Evolutionary conservation across 2,797 vertebrate species (phyloP).

Genomic region (Sebastes trivittatus): DNA sequence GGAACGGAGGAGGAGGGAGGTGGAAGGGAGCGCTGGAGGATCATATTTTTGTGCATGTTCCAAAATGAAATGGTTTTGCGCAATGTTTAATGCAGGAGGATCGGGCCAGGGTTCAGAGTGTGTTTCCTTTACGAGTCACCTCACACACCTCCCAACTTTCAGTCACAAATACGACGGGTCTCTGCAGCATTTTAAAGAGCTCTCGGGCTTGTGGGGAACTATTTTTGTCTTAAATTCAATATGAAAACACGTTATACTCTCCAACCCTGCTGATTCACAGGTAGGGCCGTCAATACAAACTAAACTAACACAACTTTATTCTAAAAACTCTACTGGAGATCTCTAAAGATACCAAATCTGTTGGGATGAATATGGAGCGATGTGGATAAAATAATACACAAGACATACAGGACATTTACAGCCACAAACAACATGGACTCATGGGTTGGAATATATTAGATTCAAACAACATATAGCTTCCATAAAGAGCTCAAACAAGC

Average conservation of each 20-base stretch:
- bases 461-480: background rate
- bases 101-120: slow-evolving; percentile 50
- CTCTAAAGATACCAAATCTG: background rate
- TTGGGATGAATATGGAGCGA: background rate
- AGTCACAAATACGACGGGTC: slow-evolving; percentile 14
- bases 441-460: background rate
- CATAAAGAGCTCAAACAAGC: background rate
- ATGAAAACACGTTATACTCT: slow-evolving; percentile 5
- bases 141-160: slow-evolving; percentile 54
- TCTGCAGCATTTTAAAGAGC: slow-evolving; percentile 13
- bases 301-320: background rate
- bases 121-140: slow-evolving; percentile 57
- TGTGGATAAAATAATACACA: background rate
- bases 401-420: background rate
- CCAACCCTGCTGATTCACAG: background rate
- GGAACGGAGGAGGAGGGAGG: background rate
- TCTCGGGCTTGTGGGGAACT: background rate
- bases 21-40: slow-evolving; percentile 12
- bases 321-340: background rate
- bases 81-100: slow-evolving; percentile 71
- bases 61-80: slow-evolving; percentile 53
- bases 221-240: background rate
- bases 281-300: background rate
- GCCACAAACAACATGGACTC: background rate
- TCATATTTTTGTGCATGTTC: slow-evolving; percentile 54